Base-by-base conservation (phyloP, 1,140 invertebrate species). In the Nomia melanderi region DNA sequence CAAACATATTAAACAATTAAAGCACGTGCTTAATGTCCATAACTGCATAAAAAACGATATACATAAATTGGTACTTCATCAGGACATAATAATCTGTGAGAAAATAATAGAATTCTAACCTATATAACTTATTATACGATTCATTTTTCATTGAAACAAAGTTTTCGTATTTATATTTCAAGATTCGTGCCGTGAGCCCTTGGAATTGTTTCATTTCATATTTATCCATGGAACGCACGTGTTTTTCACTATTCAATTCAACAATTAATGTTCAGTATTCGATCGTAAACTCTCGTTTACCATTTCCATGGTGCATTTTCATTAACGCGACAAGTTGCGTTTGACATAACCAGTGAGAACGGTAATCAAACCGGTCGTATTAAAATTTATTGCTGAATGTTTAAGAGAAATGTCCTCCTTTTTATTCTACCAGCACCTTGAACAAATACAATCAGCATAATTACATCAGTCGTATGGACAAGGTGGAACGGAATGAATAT, bases 51-150 rank as follows among this genome's bases (percentile, higher is more conserved):
- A 57, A 36, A 11, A 14, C n/a, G 56, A 25, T 44, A 41, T 20
- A 14, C 6, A 7, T 50, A 14, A 56, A 14, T 31, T 6, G 29
- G 2, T n/a, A 17, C 67, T 66, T 20, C 11, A 65, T 27, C 23
- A 20, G 47, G 41, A 60, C 44, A 57, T 31, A 20, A 65, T 39
- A 36, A 23, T 44, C 25, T 33, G 20, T 36, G 20, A n/a, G 23
- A 20, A 60, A 54, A 36, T 33, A 57, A 53, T 47, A 44, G 23
- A 12, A 11, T 60, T 67, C 36, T 76, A 79, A 79, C 72, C 77
- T 78, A 59, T n/a, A 4, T 9, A 2, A 57, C 14, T 9, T 33
- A 29, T 29, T 14, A 17, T n/a, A 27, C 27, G 9, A 39, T 39
- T 36, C 4, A 47, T 0, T 57, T 57, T n/a, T 11, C 25, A 33